Base-by-base conservation (phyloP, 2,113 vertebrate genomes). In the Stigmatopora nigra region DNA sequence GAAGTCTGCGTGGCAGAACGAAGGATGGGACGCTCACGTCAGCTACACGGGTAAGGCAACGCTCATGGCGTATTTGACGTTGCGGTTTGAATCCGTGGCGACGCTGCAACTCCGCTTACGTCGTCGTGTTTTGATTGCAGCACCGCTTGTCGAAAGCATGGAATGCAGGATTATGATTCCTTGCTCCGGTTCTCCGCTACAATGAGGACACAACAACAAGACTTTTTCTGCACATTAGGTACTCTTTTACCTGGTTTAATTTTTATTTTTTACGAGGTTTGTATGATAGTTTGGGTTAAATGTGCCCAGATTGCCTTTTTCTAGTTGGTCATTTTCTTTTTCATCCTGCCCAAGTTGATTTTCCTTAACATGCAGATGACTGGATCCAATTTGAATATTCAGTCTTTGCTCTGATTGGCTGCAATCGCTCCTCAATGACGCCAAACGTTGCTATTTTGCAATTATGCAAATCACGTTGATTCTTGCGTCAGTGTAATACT, bases 161-260 rank as follows among this genome's bases (percentile, higher is more conserved):
- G 93, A 96, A 71, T 97, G 94, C 0, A 91, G 96, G 68, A 94
- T 99, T 72, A 95, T 99, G 95, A 98, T 98, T 49, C 95, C 96
- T 1, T 90, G 93, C 78, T 91, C 90, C 83, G 93, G 90, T 75
- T 99, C 96, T 0, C 95, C 94, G 6, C 87, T 98, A 64, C 95
- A 98, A 67, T 99, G 62, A 78, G 48, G 10, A 65, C 57, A 45
- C 41, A 53, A 53, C 51, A 53, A 22, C 20, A 22, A 53, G 19
- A 61, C 9, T 11, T 6, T 41, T 61, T 61, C 56, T 19, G 45
- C 41, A 20, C 22, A 31, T 47, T 25, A 16, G 61, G 61, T 25
- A 63, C 60, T 35, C 22, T 11, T 53, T 19, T 57, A 3, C 57
- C 57, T 36, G 31, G 13, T 56, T 31, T 31, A 31, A 31, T 31